These are phyloP conservation scores for Otus sunia DNA, from an alignment of 2,113 vertebrate species.

Conservation along the genomic window DNA sequence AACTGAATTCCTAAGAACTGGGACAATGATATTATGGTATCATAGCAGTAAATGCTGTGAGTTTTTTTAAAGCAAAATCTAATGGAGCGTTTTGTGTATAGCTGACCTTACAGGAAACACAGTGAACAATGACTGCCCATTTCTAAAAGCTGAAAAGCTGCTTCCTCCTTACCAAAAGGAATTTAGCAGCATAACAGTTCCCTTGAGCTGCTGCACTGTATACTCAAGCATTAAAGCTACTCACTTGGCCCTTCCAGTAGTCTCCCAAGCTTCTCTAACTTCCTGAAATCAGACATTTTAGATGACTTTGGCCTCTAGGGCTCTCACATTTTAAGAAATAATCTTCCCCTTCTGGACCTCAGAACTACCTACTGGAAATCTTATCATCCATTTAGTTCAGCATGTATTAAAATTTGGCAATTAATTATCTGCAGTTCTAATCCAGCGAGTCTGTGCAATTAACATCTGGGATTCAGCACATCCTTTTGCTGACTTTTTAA, in stretches of 20 bases:
- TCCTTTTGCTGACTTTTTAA: conserved; percentile 73
- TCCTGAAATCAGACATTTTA: conserved; percentile 48
- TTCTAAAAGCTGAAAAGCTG: conserved; percentile 25
- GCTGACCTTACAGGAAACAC: conserved; percentile 18
- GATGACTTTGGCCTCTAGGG: conserved; percentile 43
- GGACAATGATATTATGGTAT: not conserved
- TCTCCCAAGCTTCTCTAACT: conserved; percentile 12
- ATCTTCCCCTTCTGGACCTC: conserved; percentile 56
- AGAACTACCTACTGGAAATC: conserved; percentile 58
- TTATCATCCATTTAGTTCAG: conserved; percentile 60
- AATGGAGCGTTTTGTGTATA: conserved; percentile 17
- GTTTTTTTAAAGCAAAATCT: not conserved
- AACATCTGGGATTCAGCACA: conserved; percentile 72
- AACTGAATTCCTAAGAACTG: not conserved
- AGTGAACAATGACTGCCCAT: not conserved
- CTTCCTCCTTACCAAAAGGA: not conserved
- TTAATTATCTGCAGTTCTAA: conserved; percentile 80
- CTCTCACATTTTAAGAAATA: conserved; percentile 51
- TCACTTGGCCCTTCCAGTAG: not conserved
- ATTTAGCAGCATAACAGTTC: not conserved
- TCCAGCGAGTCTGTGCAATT: conserved; percentile 72
- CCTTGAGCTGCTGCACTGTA: not conserved
- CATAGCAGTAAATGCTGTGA: not conserved
- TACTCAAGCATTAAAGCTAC: not conserved
- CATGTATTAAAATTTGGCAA: conserved; percentile 71